These are phyloP conservation scores for Scomber scombrus DNA, from an alignment of 2,113 vertebrate genomes.

Conservation along the genomic window DNA sequence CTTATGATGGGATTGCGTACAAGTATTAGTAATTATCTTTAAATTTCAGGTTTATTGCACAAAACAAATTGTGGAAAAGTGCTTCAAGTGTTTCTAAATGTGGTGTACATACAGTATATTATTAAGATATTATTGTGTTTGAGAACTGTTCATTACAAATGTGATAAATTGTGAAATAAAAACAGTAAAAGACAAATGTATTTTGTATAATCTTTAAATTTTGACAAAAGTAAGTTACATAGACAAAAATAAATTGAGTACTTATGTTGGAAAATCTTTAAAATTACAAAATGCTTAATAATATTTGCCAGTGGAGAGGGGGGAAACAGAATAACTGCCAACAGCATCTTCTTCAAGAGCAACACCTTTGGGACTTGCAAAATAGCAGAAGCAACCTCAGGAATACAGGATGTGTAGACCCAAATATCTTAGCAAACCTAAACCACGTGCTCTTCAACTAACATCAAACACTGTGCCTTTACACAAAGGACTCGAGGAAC, in stretches of 20 bases:
- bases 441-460: constrained; percentile 2
- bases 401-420: constrained; percentile 48
- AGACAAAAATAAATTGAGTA: constrained; percentile 31
- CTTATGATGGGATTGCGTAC: not conserved
- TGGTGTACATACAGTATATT: not conserved
- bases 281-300: constrained; percentile 60
- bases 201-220: constrained; percentile 50
- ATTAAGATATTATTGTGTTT: not conserved
- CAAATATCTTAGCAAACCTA: not conserved
- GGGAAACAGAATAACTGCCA: not conserved
- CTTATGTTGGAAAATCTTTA: constrained; percentile 22
- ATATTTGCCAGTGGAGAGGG: constrained; percentile 17
- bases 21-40: not conserved
- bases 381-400: constrained; percentile 31
- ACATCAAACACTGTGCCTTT: not conserved
- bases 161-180: constrained; percentile 1
- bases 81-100: not conserved
- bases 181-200: not conserved
- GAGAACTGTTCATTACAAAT: not conserved
- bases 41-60: not conserved
- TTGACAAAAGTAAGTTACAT: constrained; percentile 9
- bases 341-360: not conserved
- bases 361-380: not conserved
- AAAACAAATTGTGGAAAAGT: not conserved
- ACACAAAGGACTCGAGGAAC: not conserved